Conservation (phyloP, 2,888 invertebrate genomes). For the Tipula lateralis region DNA sequence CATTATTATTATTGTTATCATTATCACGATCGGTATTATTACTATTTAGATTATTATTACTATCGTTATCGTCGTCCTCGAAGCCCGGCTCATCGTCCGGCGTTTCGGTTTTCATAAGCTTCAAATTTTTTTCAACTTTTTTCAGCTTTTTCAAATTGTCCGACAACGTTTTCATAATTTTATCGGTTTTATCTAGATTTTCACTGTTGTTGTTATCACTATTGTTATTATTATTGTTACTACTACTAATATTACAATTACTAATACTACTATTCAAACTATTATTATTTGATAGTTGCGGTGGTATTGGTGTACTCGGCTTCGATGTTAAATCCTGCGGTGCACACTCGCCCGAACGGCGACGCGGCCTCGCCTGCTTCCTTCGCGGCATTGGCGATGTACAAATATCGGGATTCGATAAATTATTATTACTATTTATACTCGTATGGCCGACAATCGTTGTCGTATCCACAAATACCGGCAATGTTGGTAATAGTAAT, state of each 20-base stretch:
- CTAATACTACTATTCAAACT: neutral
- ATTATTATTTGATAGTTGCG: conserved; percentile 26
- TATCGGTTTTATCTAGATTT: conserved; percentile 26
- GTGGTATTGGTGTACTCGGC: conserved; percentile 39
- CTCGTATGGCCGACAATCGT: conserved; percentile 40
- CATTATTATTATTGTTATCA: conserved; percentile 35
- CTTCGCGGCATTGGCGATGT: conserved; percentile 77
- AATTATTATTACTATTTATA: conserved; percentile 37
- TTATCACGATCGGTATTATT: neutral
- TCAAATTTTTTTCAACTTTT: neutral
- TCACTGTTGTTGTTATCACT: conserved; percentile 24
- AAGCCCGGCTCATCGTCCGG: neutral
- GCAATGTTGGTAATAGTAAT: conserved; percentile 44
- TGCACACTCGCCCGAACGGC: conserved; percentile 72
- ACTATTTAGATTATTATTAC: neutral
- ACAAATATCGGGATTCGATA: conserved; percentile 53
- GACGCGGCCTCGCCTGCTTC: conserved; percentile 79
- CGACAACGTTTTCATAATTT: conserved; percentile 24
- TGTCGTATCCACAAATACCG: conserved; percentile 42
- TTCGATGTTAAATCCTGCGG: conserved; percentile 58
- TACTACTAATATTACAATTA: conserved; percentile 28
- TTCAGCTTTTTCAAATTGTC: neutral
- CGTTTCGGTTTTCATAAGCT: neutral
- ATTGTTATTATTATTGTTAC: conserved; percentile 28
- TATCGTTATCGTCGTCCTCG: neutral